These are phyloP conservation scores for Lochmaea capreae DNA, from an alignment of 2,888 invertebrate species.

Conservation along the genomic window DNA sequence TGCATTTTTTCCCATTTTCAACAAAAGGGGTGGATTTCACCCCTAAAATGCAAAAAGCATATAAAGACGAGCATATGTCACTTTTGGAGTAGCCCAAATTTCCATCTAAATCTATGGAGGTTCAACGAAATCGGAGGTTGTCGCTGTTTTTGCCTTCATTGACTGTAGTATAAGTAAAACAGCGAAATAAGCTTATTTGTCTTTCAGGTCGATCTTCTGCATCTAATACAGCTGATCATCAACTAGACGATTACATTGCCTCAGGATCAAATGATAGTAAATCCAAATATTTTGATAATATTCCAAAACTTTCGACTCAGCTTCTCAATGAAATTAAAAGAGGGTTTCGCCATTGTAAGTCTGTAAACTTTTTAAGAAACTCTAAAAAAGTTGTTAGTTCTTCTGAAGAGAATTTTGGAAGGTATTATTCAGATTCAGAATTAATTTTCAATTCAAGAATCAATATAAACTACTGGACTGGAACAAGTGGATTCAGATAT, in stretches of 20 bases:
- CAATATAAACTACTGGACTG: slow-evolving; percentile 26
- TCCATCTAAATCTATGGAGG: too few species aligned
- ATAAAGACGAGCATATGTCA: too few species aligned
- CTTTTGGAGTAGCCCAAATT: too few species aligned
- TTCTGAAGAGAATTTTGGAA: slow-evolving; percentile 44
- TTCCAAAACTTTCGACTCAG: slow-evolving; percentile 40
- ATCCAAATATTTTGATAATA: slow-evolving; percentile 33
- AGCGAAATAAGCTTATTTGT: not conserved
- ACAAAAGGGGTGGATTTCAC: too few species aligned
- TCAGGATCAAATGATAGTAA: slow-evolving; percentile 18
- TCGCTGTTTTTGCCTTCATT: too few species aligned
- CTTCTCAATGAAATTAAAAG: slow-evolving; percentile 43
- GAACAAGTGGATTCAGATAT: slow-evolving; percentile 24
- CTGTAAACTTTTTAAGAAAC: slow-evolving; percentile 36
- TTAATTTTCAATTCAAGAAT: slow-evolving; percentile 39
- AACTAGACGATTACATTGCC: not conserved
- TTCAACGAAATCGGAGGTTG: too few species aligned
- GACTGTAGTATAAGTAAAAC: not conserved
- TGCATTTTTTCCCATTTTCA: too few species aligned
- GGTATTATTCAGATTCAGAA: slow-evolving; percentile 52
- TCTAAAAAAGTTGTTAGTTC: slow-evolving; percentile 36
- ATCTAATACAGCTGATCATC: not conserved
- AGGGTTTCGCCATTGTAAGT: slow-evolving; percentile 44
- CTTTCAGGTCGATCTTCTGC: slow-evolving; percentile 26
- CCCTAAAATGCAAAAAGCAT: too few species aligned